Base-by-base conservation (phyloP, 2,797 vertebrate species). In the Microchirus variegatus region DNA sequence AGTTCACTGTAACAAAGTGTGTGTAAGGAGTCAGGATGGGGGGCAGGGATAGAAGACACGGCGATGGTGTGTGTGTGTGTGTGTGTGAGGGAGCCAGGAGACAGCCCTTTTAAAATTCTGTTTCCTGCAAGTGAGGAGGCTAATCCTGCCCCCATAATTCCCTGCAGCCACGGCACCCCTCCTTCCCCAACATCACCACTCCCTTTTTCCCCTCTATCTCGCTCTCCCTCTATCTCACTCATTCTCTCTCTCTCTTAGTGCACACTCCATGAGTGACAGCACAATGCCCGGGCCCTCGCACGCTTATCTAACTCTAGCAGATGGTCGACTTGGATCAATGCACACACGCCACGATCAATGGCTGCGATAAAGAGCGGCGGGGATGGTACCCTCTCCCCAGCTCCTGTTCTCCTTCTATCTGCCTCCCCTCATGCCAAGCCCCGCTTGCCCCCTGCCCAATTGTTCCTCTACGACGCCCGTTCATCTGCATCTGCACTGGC, bases 311-410 rank as follows among this genome's bases (percentile, higher is more conserved):
- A 96, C 96, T 95, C 95, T 95, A 98, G 96, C 97, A 99, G 97
- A 98, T 99, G 97, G 97, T 96, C 94, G 96, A 96, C 96, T 98
- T 99, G 97, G 97, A 99, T 99, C 97, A 99, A 97, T 99, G 97
- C 96, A 96, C 97, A 98, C 96, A 98, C 95, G 95, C 97, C 96
- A 97, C 95, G 97, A 99, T 99, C 97, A 98, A 98, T 98, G 95
- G 95, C 95, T 95, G 94, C 92, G 97, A 98, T 98, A 98, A 99
- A 97, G 96, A 98, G 96, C 92, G 88, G 95, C 95, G 94, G 96
- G 96, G 96, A 96, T 95, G 96, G 95, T 97, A 95, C 96, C 96
- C 95, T 94, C 89, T 91, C 89, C 85, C 89, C 47, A 59, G 81
- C 78, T 83, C 81, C 63, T 89, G 85, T 86, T 83, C 79, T 89